phyloP scores from a whole-genome alignment of 2,888 invertebrate genomes.

The Therioaphis trifolii region DNA sequence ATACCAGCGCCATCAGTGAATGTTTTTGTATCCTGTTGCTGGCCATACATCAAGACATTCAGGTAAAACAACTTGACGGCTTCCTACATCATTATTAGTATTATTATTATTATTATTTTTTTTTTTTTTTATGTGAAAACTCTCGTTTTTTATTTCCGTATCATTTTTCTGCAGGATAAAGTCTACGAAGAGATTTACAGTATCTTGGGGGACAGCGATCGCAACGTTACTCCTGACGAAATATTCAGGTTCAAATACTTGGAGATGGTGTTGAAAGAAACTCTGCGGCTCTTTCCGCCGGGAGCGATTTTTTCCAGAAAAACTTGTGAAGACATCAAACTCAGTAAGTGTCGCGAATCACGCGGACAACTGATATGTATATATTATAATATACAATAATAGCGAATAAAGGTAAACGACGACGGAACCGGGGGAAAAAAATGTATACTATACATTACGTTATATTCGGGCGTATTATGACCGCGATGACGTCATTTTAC shows the following conservation, averaged over 20 bases:
- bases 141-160: not conserved
- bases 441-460: too few species aligned
- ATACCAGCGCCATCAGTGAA: slow-evolving; percentile 67
- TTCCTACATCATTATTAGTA: not conserved
- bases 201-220: slow-evolving; percentile 65
- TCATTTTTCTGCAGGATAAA: slow-evolving; percentile 63
- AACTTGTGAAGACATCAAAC: slow-evolving; percentile 63
- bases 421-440: too few species aligned
- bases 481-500: too few species aligned
- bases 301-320: slow-evolving; percentile 64
- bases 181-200: slow-evolving; percentile 63
- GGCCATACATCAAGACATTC: slow-evolving; percentile 66
- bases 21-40: slow-evolving; percentile 66
- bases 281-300: slow-evolving; percentile 64
- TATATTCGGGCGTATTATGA: too few species aligned
- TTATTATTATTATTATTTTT: too few species aligned
- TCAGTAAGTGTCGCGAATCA: slow-evolving; percentile 63
- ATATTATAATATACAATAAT: too few species aligned
- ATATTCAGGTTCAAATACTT: slow-evolving; percentile 67
- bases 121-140: too few species aligned
- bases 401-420: too few species aligned
- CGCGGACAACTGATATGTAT: too few species aligned
- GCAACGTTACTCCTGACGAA: slow-evolving; percentile 69
- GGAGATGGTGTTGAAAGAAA: slow-evolving; percentile 65
- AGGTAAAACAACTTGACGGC: slow-evolving; percentile 65